A percentile compares a stretch with the other conserved stretches of the same genome.
phyloP scores from a whole-genome alignment of 2,888 invertebrate species.

The Drosophila multiciliata region DNA sequence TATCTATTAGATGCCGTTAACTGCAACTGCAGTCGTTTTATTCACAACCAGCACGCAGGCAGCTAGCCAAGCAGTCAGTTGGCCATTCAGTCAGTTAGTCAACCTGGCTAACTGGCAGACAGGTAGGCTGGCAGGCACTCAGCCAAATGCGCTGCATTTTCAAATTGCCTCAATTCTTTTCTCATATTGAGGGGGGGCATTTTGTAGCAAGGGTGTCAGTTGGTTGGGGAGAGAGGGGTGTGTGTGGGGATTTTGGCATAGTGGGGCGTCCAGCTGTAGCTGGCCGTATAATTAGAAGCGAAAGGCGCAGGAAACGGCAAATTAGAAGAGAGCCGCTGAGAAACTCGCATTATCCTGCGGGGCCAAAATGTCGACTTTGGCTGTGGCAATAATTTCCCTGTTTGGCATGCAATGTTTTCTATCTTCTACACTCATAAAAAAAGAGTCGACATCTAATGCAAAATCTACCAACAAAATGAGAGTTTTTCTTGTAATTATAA shows the following conservation, averaged over 20 bases:
- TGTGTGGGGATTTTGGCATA: neutral
- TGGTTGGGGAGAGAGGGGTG: neutral
- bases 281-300: slow-evolving; percentile 66
- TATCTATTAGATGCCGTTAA: slow-evolving; percentile 81
- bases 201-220: neutral
- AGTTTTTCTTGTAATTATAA: no score
- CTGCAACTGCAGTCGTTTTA: slow-evolving; percentile 72
- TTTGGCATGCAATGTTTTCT: slow-evolving; percentile 41
- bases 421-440: neutral
- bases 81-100: slow-evolving; percentile 36
- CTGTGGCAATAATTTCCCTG: slow-evolving; percentile 53
- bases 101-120: neutral
- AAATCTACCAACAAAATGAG: no score
- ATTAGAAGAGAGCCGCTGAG: slow-evolving; percentile 60
- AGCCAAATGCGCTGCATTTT: slow-evolving; percentile 62
- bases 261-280: slow-evolving; percentile 19
- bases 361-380: slow-evolving; percentile 36
- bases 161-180: slow-evolving; percentile 57
- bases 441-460: neutral
- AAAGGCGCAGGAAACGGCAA: slow-evolving; percentile 73
- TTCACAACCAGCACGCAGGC: slow-evolving; percentile 70
- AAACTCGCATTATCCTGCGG: slow-evolving; percentile 71
- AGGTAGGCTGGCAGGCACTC: slow-evolving; percentile 20
- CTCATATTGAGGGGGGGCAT: slow-evolving; percentile 22
- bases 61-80: slow-evolving; percentile 1